Evolutionary conservation across 1,140 invertebrate species (phyloP), one percentile per base, ranked within the genome.

Genomic region (Steinernema khuongi): DNA sequence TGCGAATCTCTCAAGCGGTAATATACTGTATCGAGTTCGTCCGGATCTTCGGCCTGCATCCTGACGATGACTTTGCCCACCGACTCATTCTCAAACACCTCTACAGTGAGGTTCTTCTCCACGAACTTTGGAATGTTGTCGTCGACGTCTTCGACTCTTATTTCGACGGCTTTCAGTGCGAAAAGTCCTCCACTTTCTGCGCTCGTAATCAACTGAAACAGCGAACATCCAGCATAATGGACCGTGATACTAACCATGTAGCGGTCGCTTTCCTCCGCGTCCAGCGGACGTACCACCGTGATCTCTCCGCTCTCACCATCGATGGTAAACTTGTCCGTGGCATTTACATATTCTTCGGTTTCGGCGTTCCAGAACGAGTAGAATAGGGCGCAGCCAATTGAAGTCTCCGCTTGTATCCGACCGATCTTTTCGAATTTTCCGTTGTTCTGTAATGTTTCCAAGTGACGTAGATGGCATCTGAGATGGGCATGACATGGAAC

Each of bases 211-310:
- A 60, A 22, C 50, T 60, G 22, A 60, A 60, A 2, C 4, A 7
- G 7, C 14, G 36, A 14, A 60, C 4, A 22, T 60, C 7, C 7
- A 60, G 4, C 50, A 7, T 14, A 60, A 60, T 26, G 50, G 7
- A 41, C 50, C 4, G 22, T 7, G 2, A n/a, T n/a, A 22, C 11
- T 60, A n/a, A 60, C 50, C 19, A 14, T 60, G 50, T 60, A 60
- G 50, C 50, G 50, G 50, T 60, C 50, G 50, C 19, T 60, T 22
- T 60, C 50, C 22, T 60, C 50, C 11, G 50, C 50, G 26, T 60
- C 50, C 7, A 60, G 50, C 4, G 22, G 4, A 17, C 22, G 4
- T 14, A 22, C 26, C 22, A 60, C 50, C 14, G 19, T 4, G 22
- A 60, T 60, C 50, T 60, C 50, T 7, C 50, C 50, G 4, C 11